phyloP scores from a whole-genome alignment of 2,113 vertebrate species.

The Ia io region DNA sequence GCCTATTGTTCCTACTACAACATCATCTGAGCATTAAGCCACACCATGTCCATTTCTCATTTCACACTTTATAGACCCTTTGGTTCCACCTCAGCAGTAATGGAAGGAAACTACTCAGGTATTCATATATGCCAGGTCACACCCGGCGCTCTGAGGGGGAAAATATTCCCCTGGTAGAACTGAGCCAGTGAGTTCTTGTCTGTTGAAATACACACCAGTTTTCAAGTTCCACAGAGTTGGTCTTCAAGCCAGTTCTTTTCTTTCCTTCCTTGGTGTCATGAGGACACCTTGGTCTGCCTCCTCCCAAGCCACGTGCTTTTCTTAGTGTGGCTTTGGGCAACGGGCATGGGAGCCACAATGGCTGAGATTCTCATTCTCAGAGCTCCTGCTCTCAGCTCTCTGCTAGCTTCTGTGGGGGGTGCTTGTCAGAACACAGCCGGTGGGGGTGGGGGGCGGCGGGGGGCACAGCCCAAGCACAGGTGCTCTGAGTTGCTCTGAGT shows the following conservation, averaged over 20 bases:
- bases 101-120: constrained; percentile 64
- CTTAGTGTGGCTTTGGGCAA: neutral
- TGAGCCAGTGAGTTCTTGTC: constrained; percentile 57
- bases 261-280: neutral
- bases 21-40: neutral
- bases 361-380: neutral
- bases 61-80: constrained; percentile 65
- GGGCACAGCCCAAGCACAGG: too few relatives aligned
- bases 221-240: neutral
- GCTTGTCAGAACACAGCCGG: too few relatives aligned
- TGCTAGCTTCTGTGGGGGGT: neutral
- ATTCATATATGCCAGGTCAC: constrained; percentile 76
- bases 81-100: constrained; percentile 69
- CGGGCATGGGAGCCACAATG: fast-evolving
- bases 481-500: too few relatives aligned
- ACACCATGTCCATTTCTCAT: neutral
- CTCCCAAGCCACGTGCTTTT: neutral
- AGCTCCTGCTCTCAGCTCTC: neutral
- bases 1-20: neutral
- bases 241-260: neutral
- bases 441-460: too few relatives aligned
- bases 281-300: neutral
- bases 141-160: constrained; percentile 35
- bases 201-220: neutral
- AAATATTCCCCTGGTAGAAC: constrained; percentile 37